Base-by-base conservation (phyloP, 2,888 invertebrate species). In the Eilema depressum region DNA sequence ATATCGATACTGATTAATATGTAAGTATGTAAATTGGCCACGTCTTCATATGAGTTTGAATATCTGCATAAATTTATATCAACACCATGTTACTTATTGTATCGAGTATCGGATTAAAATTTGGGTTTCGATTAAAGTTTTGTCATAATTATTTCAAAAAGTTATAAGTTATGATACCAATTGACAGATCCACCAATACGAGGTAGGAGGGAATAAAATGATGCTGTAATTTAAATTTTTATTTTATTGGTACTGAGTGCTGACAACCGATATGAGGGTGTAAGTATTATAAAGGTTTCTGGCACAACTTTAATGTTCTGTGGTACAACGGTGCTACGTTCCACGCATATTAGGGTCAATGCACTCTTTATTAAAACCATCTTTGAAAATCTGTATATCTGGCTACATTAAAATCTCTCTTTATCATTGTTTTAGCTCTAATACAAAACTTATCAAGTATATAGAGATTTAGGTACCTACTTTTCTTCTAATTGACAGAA, bases 31-130 rank as follows among this genome's bases (percentile, higher is more conserved):
- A 86, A 86, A 86, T 85, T 69, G 63, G 74, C 73, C 67, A 68
- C 64, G 80, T 70, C 73, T 69, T 79, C 69, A 79, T 85, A 83
- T 84, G 75, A 68, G 86, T 84, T 80, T 73, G 75, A 83, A 82
- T 82, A 81, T 85, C 78, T 83, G 82, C 81, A 80, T 87, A 83
- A 81, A 79, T 79, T 76, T 78, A 79, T 76, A 78, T 64, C 71
- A 68, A 75, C 71, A 73, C 75, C 75, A 77, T 82, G 78, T 82
- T 79, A 76, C 77, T 77, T 74, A 71, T 77, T 76, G 77, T 80
- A 80, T 78, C 68, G 64, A 73, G 63, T 72, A 83, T 75, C 63
- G 57, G 69, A 78, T 75, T 79, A 78, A 75, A 75, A 78, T 82
- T 70, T 75, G 63, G 68, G 62, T 68, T 76, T 76, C 75, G 72